Evolutionary conservation across 1,140 invertebrate species (phyloP), one percentile per base, ranked within the genome.

Genomic region (Diorhabda carinulata): DNA sequence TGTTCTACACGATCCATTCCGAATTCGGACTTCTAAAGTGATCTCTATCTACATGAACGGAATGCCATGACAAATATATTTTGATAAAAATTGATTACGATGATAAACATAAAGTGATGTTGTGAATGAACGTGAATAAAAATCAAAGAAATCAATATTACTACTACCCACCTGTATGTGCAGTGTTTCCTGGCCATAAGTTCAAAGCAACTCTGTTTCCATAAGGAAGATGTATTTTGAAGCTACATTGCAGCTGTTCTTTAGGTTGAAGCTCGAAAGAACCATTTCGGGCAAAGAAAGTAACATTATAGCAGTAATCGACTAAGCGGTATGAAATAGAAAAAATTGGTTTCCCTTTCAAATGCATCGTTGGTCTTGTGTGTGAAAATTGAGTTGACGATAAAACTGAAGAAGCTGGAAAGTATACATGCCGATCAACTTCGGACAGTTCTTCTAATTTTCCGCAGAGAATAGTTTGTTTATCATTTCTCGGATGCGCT

Each of bases 231-330:
- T 87, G 85, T 60, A 90, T 86, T 70, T 82, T 82, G 78, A 88
- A 89, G 10, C 86, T 86, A 75, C 88, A 90, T 60, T 83, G 79
- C 4, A 88, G 75, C 52, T 84, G 83, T 3, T 78, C 76, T 0
- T 82, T 81, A 4, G 86, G 85, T 66, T 83, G 81, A 65, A 88
- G 78, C 74, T 86, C 84, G 78, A 87, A 86, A 69, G 85, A 85
- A 72, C 85, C 86, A 79, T 87, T 88, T 67, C 81, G 82, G n/a
- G 79, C 79, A 58, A 84, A 82, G 65, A 88, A 82, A 3, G 87
- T 85, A 57, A 89, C 82, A 77, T 88, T 86, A 75, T 88, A 88
- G 70, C 88, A 90, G 74, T 86, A 85, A 78, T 89, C 87, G 43
- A 89, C 88, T 65, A 86, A 78, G 71, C 83, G 84, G 80, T 87